Percentiles rank a stretch among this genome's conserved stretches.
phyloP scores from a whole-genome alignment of 1,140 invertebrate species.

The Lepeophtheirus salmonis region DNA sequence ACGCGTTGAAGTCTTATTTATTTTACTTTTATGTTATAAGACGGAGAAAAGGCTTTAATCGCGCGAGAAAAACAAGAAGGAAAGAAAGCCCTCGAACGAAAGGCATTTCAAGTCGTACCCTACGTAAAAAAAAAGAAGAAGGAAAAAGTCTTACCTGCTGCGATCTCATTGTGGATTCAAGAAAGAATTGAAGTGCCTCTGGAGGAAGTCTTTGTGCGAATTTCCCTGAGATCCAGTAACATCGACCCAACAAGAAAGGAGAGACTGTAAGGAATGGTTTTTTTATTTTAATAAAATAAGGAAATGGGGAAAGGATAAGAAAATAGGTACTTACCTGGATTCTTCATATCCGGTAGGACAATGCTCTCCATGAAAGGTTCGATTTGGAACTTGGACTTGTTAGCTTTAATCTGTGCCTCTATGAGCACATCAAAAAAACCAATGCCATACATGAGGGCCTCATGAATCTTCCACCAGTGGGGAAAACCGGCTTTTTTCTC shows the following conservation, averaged over 20 bases:
- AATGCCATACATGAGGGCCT: conserved; percentile 48
- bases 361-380: conserved; percentile 39
- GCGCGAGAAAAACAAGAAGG: too few relatives aligned
- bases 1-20: too few relatives aligned
- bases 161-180: conserved; percentile 43
- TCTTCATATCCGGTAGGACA: conserved; percentile 31
- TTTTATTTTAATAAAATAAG: conserved; percentile 6
- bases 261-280: conserved; percentile 27
- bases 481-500: conserved; percentile 30
- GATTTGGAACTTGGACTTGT: conserved; percentile 39
- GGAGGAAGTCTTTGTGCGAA: conserved; percentile 40
- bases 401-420: not conserved
- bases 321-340: conserved; percentile 26
- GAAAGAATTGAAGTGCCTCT: conserved; percentile 37
- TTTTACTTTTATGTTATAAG: too few relatives aligned
- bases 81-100: too few relatives aligned
- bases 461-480: conserved; percentile 54
- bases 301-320: conserved; percentile 7
- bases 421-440: conserved; percentile 20
- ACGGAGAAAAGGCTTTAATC: too few relatives aligned
- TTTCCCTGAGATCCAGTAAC: conserved; percentile 46
- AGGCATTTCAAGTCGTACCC: too few relatives aligned
- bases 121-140: too few relatives aligned
- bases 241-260: conserved; percentile 48
- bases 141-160: not conserved